phyloP scores from a whole-genome alignment of 2,888 invertebrate species.

The Parapristionchus giblindavisi region DNA sequence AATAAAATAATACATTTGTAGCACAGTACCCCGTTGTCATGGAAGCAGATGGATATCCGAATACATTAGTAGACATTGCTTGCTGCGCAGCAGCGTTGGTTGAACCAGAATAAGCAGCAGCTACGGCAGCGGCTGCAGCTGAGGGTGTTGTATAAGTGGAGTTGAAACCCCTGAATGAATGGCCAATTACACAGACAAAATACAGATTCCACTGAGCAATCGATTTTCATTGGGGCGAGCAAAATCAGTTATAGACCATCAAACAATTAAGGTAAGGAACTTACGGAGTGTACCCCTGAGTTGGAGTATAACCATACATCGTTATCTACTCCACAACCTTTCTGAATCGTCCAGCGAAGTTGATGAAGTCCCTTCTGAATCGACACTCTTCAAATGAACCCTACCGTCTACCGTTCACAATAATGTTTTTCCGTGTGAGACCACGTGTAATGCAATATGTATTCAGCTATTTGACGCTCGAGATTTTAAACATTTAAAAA shows the following conservation, averaged over 20 bases:
- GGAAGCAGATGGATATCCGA: slow-evolving; percentile 32
- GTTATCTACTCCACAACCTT: slow-evolving; percentile 1
- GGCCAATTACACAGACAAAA: not conserved
- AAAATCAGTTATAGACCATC: not conserved
- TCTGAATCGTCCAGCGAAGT: not conserved
- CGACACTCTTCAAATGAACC: not conserved
- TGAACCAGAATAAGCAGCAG: slow-evolving; percentile 32
- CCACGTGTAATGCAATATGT: not conserved
- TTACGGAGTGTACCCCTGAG: slow-evolving; percentile 18
- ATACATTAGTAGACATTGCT: slow-evolving; percentile 29
- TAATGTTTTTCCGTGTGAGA: not conserved
- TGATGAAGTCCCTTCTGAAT: not conserved
- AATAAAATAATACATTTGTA: not conserved
- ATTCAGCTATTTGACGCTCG: not conserved
- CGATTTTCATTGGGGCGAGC: not conserved
- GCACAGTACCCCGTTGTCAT: not conserved
- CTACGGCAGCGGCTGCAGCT: slow-evolving; percentile 33
- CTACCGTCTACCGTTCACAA: not conserved
- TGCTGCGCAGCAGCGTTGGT: slow-evolving; percentile 6
- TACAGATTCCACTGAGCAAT: not conserved
- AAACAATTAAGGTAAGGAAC: not conserved
- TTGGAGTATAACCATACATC: slow-evolving; percentile 38
- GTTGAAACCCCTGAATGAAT: slow-evolving; percentile 20
- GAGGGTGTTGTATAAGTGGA: slow-evolving; percentile 35
- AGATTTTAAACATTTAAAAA: not conserved